Evolutionary conservation across 2,888 invertebrate genomes (phyloP).

Genomic region (Nephrocerus scutellatus): DNA sequence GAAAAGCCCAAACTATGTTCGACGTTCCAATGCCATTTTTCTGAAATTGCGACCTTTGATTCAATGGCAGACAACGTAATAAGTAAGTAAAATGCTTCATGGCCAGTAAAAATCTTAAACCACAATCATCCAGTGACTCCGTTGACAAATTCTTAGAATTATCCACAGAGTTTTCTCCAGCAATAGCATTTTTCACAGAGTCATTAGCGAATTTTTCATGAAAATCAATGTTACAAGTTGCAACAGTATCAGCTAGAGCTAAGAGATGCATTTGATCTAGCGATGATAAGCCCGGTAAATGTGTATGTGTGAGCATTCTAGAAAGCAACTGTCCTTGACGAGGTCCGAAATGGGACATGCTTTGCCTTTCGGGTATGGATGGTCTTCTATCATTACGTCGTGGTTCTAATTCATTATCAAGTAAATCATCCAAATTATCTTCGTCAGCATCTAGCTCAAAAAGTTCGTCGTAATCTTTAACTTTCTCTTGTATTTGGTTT

Average conservation of each 20-base stretch:
- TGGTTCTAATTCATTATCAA: slow-evolving; percentile 66
- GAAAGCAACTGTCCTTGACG: slow-evolving; percentile 80
- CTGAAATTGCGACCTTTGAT: slow-evolving; percentile 78
- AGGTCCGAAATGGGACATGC: slow-evolving; percentile 79
- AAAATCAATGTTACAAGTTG: slow-evolving; percentile 83
- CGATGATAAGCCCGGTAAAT: slow-evolving; percentile 88
- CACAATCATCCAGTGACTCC: slow-evolving; percentile 93
- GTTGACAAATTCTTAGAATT: slow-evolving; percentile 55
- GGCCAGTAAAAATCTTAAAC: slow-evolving; percentile 87
- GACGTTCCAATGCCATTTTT: slow-evolving; percentile 80
- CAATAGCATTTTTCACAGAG: slow-evolving; percentile 59
- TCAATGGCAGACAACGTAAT: slow-evolving; percentile 83
- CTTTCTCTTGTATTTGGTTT: slow-evolving; percentile 27
- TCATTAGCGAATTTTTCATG: slow-evolving; percentile 73
- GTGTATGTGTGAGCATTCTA: slow-evolving; percentile 87
- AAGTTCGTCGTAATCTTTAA: slow-evolving; percentile 78
- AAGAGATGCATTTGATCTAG: slow-evolving; percentile 99
- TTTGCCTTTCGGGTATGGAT: slow-evolving; percentile 66
- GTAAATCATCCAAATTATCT: slow-evolving; percentile 71
- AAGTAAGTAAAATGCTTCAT: slow-evolving; percentile 98
- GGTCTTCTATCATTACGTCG: slow-evolving; percentile 56
- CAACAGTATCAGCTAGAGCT: slow-evolving; percentile 97
- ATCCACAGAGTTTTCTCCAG: slow-evolving; percentile 54
- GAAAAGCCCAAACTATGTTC: slow-evolving; percentile 97
- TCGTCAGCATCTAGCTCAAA: slow-evolving; percentile 79